phyloP scores from a whole-genome alignment of 2,888 invertebrate species.

The Spatulosminthurus flaviceps region DNA sequence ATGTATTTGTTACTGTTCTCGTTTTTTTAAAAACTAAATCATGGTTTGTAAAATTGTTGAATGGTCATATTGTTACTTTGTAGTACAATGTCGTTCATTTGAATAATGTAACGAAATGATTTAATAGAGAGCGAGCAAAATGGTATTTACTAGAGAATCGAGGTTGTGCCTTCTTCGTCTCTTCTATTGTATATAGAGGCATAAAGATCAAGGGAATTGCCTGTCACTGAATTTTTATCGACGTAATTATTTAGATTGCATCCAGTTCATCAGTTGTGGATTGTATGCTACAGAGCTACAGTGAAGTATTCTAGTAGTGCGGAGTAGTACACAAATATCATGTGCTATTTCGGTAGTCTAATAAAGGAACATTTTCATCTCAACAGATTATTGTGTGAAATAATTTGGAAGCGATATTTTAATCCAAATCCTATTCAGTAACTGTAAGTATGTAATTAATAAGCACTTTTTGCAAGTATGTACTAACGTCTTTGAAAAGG shows the following conservation, averaged over 20 bases:
- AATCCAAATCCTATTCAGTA: too few relatives aligned
- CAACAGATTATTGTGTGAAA: too few relatives aligned
- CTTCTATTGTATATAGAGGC: neutral
- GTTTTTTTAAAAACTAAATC: neutral
- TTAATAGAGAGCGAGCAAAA: neutral
- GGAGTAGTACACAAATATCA: too few relatives aligned
- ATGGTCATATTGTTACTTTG: conserved; percentile 2
- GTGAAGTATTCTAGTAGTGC: too few relatives aligned
- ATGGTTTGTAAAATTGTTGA: neutral
- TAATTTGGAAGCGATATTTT: too few relatives aligned
- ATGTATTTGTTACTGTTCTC: neutral
- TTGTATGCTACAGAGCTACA: too few relatives aligned
- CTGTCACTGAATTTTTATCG: neutral
- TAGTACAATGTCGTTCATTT: neutral
- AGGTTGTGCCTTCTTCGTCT: neutral
- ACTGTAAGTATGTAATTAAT: too few relatives aligned
- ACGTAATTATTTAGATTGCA: too few relatives aligned
- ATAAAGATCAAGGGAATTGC: conserved; percentile 7
- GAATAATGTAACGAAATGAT: conserved; percentile 13
- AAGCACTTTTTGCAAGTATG: neutral
- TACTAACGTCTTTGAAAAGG: neutral
- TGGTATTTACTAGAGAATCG: neutral
- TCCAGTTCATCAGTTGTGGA: too few relatives aligned
- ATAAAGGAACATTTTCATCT: too few relatives aligned
- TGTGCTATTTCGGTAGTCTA: too few relatives aligned